Percentiles rank a stretch among this genome's conserved stretches.
Conservation (phyloP, 2,888 invertebrate species). For the Acrobasis consociella region DNA sequence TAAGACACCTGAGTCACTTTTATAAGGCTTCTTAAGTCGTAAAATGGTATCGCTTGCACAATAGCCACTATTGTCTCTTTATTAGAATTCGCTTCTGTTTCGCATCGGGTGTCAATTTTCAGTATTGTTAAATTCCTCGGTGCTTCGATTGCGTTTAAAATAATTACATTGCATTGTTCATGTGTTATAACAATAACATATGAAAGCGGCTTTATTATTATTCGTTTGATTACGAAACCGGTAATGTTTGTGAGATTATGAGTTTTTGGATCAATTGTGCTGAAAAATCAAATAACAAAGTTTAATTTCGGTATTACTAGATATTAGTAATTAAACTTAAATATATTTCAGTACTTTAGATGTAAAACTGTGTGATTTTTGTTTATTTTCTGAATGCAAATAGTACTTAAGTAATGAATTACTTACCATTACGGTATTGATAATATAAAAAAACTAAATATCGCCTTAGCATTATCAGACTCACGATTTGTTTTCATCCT, state of each 20-base stretch:
- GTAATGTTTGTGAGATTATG: not conserved
- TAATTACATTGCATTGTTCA: not conserved
- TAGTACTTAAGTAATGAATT: no score
- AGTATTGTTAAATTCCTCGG: constrained; percentile 36
- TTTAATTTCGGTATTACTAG: no score
- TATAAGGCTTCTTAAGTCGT: constrained; percentile 79
- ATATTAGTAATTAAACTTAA: no score
- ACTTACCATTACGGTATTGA: no score
- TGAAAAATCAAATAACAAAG: no score
- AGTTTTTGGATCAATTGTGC: not conserved
- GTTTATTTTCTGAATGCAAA: no score
- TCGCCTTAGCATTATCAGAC: no score
- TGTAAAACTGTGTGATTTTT: no score
- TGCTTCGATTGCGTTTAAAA: not conserved
- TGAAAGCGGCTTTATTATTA: not conserved
- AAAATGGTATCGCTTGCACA: constrained; percentile 77
- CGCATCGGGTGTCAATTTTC: constrained; percentile 48
- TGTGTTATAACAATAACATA: not conserved
- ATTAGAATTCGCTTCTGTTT: constrained; percentile 56
- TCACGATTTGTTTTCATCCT: no score
- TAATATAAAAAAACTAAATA: no score
- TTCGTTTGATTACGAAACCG: not conserved
- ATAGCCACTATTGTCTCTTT: constrained; percentile 74
- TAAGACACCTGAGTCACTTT: constrained; percentile 70
- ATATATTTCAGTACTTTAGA: no score